A percentile compares a stretch with the other conserved stretches of the same genome.
These are phyloP conservation scores for Laothoe populi DNA, from an alignment of 2,888 invertebrate genomes.

Conservation along the genomic window DNA sequence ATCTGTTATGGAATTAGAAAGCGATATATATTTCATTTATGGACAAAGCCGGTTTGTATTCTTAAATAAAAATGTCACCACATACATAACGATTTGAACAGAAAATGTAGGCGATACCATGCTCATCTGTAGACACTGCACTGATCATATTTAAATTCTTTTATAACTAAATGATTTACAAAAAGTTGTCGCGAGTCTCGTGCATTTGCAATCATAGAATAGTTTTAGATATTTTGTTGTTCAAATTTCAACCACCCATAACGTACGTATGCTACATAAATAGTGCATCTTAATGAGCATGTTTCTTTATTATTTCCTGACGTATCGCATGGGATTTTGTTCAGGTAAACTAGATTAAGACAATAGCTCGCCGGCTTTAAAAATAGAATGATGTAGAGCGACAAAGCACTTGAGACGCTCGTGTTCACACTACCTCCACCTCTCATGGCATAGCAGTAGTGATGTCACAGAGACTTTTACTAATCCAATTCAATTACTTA, in stretches of 20 bases:
- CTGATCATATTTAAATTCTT: background rate
- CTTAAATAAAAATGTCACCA: background rate
- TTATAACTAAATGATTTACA: background rate
- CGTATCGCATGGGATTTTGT: conserved; percentile 33
- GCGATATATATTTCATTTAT: conserved; percentile 70
- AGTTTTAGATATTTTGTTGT: background rate
- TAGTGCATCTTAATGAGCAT: background rate
- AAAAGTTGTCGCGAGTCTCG: background rate
- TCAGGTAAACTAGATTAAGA: conserved; percentile 50
- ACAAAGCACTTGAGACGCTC: conserved; percentile 49
- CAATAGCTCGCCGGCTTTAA: conserved; percentile 40
- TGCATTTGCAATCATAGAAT: background rate
- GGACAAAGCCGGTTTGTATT: conserved; percentile 77
- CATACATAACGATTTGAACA: background rate
- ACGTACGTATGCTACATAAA: background rate
- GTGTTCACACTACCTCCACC: conserved; percentile 43
- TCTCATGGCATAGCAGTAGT: background rate
- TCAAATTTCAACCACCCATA: too few relatives aligned
- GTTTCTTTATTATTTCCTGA: background rate
- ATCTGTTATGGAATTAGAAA: conserved; percentile 75
- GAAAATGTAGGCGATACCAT: background rate
- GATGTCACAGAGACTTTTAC: background rate
- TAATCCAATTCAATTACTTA: too few relatives aligned
- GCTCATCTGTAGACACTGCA: background rate
- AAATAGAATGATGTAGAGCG: conserved; percentile 57